These are phyloP conservation scores for Laodelphax striatellus DNA, from an alignment of 1,140 invertebrate genomes.

Conservation along the genomic window DNA sequence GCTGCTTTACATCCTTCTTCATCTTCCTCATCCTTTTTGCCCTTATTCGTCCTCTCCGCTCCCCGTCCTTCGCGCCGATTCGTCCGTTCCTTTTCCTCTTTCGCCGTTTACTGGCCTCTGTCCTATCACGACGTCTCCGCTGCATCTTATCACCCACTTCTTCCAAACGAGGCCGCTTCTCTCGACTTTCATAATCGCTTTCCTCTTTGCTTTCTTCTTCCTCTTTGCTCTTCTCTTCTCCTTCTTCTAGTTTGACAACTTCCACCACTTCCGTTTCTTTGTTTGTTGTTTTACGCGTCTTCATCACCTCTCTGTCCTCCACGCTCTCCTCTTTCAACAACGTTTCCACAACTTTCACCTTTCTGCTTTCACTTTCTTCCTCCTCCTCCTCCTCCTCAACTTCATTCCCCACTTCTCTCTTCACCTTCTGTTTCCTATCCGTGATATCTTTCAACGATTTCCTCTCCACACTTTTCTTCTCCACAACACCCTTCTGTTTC, in stretches of 20 bases:
- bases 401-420: constrained; percentile 3
- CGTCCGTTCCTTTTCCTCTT: constrained; percentile 14
- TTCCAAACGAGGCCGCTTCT: background rate
- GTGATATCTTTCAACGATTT: constrained; percentile 31
- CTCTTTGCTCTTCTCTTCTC: constrained; percentile 24
- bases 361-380: constrained; percentile 24
- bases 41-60: constrained; percentile 33
- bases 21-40: constrained; percentile 36
- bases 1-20: background rate
- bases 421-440: constrained; percentile 24
- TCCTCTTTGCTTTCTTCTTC: constrained; percentile 17
- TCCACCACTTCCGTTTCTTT: no score
- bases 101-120: constrained; percentile 18
- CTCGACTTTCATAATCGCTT: background rate
- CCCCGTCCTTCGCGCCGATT: background rate
- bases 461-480: constrained; percentile 25
- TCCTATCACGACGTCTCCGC: constrained; percentile 5
- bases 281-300: no score
- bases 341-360: constrained; percentile 24
- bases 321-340: background rate
- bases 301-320: background rate
- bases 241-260: no score
- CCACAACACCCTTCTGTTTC: constrained; percentile 18
- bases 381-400: constrained; percentile 25
- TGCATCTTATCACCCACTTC: constrained; percentile 11